These are phyloP conservation scores for cattle (Bos taurus) DNA, from an alignment of 2,113 vertebrate species.

Conservation along the genomic window DNA sequence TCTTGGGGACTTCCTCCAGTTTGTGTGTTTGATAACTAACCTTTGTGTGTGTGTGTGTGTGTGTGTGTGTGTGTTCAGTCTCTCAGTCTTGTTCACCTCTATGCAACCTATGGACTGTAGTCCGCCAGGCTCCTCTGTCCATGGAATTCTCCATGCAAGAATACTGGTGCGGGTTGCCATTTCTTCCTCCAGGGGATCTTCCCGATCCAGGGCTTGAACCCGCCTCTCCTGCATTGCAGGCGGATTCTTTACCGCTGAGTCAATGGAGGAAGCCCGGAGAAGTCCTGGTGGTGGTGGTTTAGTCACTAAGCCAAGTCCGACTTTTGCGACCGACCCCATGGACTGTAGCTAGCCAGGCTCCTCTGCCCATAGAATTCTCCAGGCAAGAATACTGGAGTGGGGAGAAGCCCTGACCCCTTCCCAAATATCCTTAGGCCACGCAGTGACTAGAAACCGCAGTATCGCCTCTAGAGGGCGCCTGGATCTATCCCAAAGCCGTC, in stretches of 20 bases:
- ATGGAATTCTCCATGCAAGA: neutral
- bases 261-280: neutral
- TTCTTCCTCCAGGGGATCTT: neutral
- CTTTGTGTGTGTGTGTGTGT: neutral
- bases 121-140: neutral
- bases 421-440: neutral
- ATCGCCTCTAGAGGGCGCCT: conserved; percentile 49
- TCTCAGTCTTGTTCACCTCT: neutral
- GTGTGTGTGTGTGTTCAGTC: neutral
- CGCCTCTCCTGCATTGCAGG: neutral
- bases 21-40: neutral
- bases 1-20: neutral
- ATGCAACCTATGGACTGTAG: neutral
- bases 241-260: neutral
- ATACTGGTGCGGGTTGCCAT: neutral
- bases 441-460: neutral
- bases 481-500: conserved; percentile 11
- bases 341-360: neutral
- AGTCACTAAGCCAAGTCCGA: neutral
- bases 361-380: neutral
- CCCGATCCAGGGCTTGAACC: neutral
- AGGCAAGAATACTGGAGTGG: neutral
- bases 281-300: neutral
- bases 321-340: neutral
- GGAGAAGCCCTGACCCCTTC: neutral